Conservation (phyloP, 2,888 invertebrate species). For the Drosophila robusta region DNA sequence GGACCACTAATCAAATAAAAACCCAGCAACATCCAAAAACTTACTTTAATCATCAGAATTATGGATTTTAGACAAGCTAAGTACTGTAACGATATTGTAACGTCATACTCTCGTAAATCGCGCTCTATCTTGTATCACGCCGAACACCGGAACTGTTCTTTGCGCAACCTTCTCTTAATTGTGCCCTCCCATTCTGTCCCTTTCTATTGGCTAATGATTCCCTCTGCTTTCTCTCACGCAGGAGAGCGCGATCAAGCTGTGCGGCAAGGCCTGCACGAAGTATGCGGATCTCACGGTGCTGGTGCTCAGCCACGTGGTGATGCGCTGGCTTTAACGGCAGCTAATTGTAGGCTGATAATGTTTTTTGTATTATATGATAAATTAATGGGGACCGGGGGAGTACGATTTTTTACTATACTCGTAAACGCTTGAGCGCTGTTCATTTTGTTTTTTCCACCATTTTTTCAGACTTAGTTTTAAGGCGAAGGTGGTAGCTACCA, state of each 20-base stretch:
- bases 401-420: conserved; percentile 53
- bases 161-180: too few relatives aligned
- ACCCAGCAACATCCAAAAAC: too few relatives aligned
- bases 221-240: conserved; percentile 46
- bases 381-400: conserved; percentile 1
- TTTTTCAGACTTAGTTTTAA: conserved; percentile 65
- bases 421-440: conserved; percentile 65
- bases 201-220: conserved; percentile 22
- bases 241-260: conserved; percentile 90
- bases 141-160: too few relatives aligned
- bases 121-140: too few relatives aligned
- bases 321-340: conserved; percentile 80
- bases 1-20: too few relatives aligned
- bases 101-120: too few relatives aligned
- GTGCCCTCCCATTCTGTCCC: background rate
- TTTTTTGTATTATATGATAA: conserved; percentile 65
- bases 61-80: too few relatives aligned
- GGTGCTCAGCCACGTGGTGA: conserved; percentile 73
- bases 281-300: conserved; percentile 80
- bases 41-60: too few relatives aligned
- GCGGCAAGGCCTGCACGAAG: conserved; percentile 86
- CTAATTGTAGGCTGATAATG: conserved; percentile 52
- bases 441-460: conserved; percentile 44
- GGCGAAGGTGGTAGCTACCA: conserved; percentile 24
- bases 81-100: too few relatives aligned